These are phyloP conservation scores for Cheilosia impressa DNA, from an alignment of 2,888 invertebrate genomes.

Conservation along the genomic window DNA sequence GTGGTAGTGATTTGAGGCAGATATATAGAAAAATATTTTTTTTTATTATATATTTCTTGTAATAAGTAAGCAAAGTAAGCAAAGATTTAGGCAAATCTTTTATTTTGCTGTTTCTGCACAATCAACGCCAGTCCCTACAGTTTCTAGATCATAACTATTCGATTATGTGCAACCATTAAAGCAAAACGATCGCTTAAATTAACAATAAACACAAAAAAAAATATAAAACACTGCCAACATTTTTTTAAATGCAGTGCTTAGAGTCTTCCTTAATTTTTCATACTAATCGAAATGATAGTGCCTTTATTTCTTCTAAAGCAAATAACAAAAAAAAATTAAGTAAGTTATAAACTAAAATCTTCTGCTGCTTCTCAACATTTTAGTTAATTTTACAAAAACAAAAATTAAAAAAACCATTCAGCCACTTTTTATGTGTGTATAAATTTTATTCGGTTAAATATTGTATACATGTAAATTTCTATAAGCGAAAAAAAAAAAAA, in stretches of 20 bases:
- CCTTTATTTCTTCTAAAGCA: conserved; percentile 67
- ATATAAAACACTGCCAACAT: conserved; percentile 58
- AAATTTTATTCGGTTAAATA: not conserved
- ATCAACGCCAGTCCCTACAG: conserved; percentile 14
- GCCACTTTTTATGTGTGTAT: conserved; percentile 19
- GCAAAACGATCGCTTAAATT: conserved; percentile 21
- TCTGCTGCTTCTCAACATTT: conserved; percentile 51
- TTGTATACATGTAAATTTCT: not conserved
- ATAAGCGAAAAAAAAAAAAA: not conserved
- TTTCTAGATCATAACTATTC: conserved; percentile 25
- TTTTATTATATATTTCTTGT: too few relatives aligned
- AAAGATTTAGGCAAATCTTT: not conserved
- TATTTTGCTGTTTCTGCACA: not conserved
- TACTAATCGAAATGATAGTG: conserved; percentile 75
- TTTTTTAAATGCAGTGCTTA: conserved; percentile 69
- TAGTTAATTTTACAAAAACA: conserved; percentile 22
- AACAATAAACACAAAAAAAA: conserved; percentile 3
- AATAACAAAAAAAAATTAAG: conserved; percentile 37
- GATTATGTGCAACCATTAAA: conserved; percentile 4
- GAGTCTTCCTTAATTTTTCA: conserved; percentile 74
- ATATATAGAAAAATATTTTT: too few relatives aligned
- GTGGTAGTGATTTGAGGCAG: too few relatives aligned
- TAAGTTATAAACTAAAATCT: conserved; percentile 25
- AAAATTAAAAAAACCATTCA: not conserved
- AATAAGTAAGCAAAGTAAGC: too few relatives aligned